These are phyloP conservation scores for Drosophila acutilabella DNA, from an alignment of 2,888 invertebrate genomes.

Conservation along the genomic window DNA sequence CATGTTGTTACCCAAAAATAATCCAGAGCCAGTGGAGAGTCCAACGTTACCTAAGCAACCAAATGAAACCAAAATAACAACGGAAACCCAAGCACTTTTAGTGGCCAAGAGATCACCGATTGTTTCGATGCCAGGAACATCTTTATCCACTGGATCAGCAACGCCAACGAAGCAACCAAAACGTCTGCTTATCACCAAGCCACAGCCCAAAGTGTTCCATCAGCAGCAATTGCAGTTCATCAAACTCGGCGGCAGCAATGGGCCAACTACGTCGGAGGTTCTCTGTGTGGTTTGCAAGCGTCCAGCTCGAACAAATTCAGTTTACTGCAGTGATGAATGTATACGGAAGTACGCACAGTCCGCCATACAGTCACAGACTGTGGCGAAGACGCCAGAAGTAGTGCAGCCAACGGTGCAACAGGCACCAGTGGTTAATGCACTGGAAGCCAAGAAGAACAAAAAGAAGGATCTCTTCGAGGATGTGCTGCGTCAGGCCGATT, in stretches of 20 bases:
- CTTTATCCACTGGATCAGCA: conserved; percentile 13
- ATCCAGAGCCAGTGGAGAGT: conserved; percentile 8
- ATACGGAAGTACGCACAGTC: conserved; percentile 94
- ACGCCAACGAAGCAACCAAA: conserved; percentile 21
- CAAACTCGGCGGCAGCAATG: conserved; percentile 53
- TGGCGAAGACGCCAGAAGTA: conserved; percentile 66
- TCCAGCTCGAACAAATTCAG: conserved; percentile 90
- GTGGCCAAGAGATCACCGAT: conserved; percentile 24
- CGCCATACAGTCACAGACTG: conserved; percentile 83
- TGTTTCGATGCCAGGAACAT: conserved; percentile 10
- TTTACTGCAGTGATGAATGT: conserved; percentile 96
- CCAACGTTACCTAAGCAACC: conserved; percentile 30
- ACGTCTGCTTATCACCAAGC: conserved; percentile 13
- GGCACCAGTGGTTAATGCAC: conserved; percentile 28
- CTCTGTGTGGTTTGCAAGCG: conserved; percentile 92
- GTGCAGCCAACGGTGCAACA: conserved; percentile 28
- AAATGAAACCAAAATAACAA: conserved; percentile 39
- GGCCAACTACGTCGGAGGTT: conserved; percentile 26
- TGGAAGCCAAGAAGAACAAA: conserved; percentile 82
- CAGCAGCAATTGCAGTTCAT: conserved; percentile 70
- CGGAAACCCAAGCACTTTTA: conserved; percentile 15
- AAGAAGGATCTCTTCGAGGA: conserved; percentile 84
- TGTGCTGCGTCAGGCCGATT: conserved; percentile 79
- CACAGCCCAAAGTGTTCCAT: conserved; percentile 44
- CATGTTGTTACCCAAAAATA: conserved; percentile 48